Percentiles rank a stretch among this genome's conserved stretches.
Evolutionary conservation across 2,113 vertebrate species (phyloP).

Genomic region (Gymnocephalus cernua): DNA sequence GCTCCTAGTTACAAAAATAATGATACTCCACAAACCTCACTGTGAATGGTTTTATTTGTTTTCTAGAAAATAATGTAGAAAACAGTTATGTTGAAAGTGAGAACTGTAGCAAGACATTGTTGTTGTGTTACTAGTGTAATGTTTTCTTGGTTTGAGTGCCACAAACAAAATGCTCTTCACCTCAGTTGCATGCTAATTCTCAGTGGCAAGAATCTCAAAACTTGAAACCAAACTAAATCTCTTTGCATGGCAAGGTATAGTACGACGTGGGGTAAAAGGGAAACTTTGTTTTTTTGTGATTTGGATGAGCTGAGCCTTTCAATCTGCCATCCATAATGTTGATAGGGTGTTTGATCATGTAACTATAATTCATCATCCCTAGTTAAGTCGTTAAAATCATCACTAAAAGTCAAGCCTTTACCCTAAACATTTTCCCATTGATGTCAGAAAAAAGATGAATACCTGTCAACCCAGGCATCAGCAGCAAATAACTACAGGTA

Average conservation of each 20-base stretch:
- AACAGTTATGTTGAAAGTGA: not conserved
- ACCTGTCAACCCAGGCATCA: not conserved
- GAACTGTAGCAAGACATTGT: not conserved
- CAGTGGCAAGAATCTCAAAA: not conserved
- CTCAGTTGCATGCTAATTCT: not conserved
- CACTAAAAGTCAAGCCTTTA: not conserved
- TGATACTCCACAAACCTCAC: not conserved
- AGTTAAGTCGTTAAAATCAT: not conserved
- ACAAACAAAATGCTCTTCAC: not conserved
- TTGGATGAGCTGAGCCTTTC: not conserved
- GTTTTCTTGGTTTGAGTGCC: not conserved
- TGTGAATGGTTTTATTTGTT: not conserved
- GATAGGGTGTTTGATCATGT: not conserved
- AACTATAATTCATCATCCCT: not conserved
- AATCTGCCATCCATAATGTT: not conserved
- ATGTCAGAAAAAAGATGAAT: not conserved
- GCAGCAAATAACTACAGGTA: not conserved
- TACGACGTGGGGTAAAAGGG: not conserved
- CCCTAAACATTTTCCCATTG: not conserved
- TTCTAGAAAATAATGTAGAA: not conserved
- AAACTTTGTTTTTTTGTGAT: conserved; percentile 1
- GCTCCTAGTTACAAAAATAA: not conserved
- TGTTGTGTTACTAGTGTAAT: not conserved
- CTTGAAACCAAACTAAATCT: not conserved
- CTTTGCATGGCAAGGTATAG: not conserved